Percentiles rank a stretch among this genome's conserved stretches.
Evolutionary conservation across 1,140 invertebrate species (phyloP).

Genomic region (Brachionus sp.): DNA sequence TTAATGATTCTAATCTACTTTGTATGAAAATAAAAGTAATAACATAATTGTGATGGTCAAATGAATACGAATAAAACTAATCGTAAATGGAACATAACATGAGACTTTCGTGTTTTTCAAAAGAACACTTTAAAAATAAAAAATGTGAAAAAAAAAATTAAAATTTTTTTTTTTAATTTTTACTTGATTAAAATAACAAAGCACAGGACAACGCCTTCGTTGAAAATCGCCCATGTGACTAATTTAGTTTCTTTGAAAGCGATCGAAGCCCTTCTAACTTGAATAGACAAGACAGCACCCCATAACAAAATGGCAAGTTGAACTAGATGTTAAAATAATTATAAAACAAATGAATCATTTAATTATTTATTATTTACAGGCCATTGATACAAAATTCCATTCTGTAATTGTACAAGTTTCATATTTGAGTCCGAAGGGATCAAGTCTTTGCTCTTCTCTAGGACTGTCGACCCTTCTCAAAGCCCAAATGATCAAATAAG

Average conservation of each 20-base stretch:
- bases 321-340: neutral
- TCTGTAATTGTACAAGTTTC: conserved; percentile 30
- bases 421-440: conserved; percentile 23
- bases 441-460: neutral
- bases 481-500: conserved; percentile 28
- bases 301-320: conserved; percentile 39
- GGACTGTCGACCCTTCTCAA: conserved; percentile 16
- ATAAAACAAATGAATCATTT: neutral
- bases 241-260: conserved; percentile 45
- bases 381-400: conserved; percentile 46
- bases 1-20: neutral
- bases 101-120: conserved; percentile 40
- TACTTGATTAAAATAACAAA: conserved; percentile 44
- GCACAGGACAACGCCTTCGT: conserved; percentile 26
- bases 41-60: conserved; percentile 43
- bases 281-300: conserved; percentile 39
- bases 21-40: conserved; percentile 38
- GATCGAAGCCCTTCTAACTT: conserved; percentile 44
- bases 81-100: conserved; percentile 41
- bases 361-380: neutral
- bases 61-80: conserved; percentile 44
- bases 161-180: neutral
- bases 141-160: neutral
- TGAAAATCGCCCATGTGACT: conserved; percentile 43
- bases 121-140: conserved; percentile 4